Evolutionary conservation across 1,140 invertebrate genomes (phyloP).

Genomic region (Nilaparvata lugens): DNA sequence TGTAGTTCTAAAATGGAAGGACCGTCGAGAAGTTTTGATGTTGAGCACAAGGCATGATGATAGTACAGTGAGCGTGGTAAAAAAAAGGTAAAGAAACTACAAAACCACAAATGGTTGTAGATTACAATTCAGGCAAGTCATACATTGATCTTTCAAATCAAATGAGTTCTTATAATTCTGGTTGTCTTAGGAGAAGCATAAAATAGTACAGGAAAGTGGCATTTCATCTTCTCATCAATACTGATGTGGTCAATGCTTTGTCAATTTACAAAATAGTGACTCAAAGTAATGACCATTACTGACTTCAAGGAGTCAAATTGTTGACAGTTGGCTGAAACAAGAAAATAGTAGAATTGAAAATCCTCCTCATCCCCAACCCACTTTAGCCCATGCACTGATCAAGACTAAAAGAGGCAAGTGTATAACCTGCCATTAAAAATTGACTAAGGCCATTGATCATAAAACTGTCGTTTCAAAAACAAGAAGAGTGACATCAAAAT

Average conservation of each 20-base stretch:
- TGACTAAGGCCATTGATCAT: neutral
- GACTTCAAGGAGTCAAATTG: neutral
- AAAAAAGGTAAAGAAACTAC: neutral
- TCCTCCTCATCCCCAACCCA: neutral
- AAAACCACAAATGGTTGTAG: constrained; percentile 34
- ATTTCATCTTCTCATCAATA: constrained; percentile 12
- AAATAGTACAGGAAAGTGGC: constrained; percentile 19
- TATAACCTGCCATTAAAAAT: neutral
- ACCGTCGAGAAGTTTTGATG: constrained; percentile 34
- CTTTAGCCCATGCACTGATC: neutral
- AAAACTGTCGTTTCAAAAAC: neutral
- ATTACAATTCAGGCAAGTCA: constrained; percentile 34
- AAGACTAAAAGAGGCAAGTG: neutral
- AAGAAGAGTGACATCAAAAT: neutral
- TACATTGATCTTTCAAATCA: constrained; percentile 26
- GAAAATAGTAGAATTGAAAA: neutral
- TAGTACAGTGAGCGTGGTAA: constrained; percentile 10
- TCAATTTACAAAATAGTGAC: constrained; percentile 18
- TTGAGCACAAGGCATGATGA: constrained; percentile 33
- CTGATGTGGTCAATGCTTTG: constrained; percentile 15
- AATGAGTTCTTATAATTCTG: constrained; percentile 23
- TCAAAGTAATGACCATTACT: neutral
- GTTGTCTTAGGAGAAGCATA: constrained; percentile 20
- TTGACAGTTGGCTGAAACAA: neutral
- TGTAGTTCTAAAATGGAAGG: constrained; percentile 36